These are phyloP conservation scores for Coleophora flavipennella DNA, from an alignment of 2,888 invertebrate species.

Conservation along the genomic window DNA sequence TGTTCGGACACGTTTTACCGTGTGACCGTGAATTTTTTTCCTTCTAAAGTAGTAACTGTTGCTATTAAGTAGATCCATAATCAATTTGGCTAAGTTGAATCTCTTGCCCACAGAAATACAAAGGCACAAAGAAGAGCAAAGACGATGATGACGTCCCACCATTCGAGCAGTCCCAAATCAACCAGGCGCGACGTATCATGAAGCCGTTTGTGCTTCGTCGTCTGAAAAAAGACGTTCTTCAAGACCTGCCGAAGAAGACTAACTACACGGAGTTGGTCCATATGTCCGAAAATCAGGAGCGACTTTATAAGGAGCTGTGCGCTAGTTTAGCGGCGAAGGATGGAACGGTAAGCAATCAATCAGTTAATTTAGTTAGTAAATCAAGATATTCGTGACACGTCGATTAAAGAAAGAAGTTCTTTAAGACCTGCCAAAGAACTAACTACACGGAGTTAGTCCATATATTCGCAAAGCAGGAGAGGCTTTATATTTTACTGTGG, in stretches of 20 bases:
- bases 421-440: slow-evolving; percentile 87
- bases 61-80: too few species aligned
- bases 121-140: slow-evolving; percentile 60
- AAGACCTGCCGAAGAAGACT: slow-evolving; percentile 87
- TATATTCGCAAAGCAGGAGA: slow-evolving; percentile 81
- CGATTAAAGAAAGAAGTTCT: slow-evolving; percentile 90
- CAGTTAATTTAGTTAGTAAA: slow-evolving; percentile 36
- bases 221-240: slow-evolving; percentile 88
- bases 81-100: too few species aligned
- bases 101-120: slow-evolving; percentile 56
- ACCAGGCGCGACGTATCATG: slow-evolving; percentile 95
- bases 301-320: slow-evolving; percentile 82
- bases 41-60: too few species aligned
- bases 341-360: slow-evolving; percentile 59
- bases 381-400: slow-evolving; percentile 95
- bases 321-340: slow-evolving; percentile 76
- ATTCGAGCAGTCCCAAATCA: slow-evolving; percentile 93
- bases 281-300: slow-evolving; percentile 81
- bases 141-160: slow-evolving; percentile 76
- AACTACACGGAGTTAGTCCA: slow-evolving; percentile 76
- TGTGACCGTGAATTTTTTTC: too few species aligned
- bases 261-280: slow-evolving; percentile 76
- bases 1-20: too few species aligned
- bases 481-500: slow-evolving; percentile 76
- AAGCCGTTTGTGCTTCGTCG: slow-evolving; percentile 94